Conservation (phyloP, 1,140 invertebrate species). For the Bradynema listronoti region DNA sequence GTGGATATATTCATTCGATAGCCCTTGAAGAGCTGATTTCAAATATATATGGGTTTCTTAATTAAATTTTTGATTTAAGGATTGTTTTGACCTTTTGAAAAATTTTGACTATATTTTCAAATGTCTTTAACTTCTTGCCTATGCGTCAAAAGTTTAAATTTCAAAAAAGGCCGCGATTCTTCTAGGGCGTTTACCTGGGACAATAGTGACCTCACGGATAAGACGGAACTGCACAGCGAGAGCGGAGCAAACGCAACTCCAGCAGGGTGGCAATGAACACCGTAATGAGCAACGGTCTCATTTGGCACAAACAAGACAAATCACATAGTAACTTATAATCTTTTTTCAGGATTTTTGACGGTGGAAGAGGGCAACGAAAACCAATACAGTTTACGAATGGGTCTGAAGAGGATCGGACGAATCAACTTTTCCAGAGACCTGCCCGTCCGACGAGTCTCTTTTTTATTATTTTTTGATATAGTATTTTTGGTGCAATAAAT, state of each 20-base stretch:
- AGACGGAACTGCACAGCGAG: constrained; percentile 49
- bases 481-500: constrained; percentile 7
- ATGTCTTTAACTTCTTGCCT: too few relatives aligned
- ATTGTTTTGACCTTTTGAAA: too few relatives aligned
- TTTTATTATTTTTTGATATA: too few relatives aligned
- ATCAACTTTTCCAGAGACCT: constrained; percentile 56
- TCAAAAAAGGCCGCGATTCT: too few relatives aligned
- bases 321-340: not conserved
- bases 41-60: too few relatives aligned
- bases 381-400: constrained; percentile 42
- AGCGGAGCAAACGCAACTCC: constrained; percentile 40
- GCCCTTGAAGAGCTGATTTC: too few relatives aligned
- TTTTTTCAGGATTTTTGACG: constrained; percentile 46
- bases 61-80: too few relatives aligned
- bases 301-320: too few relatives aligned
- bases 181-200: constrained; percentile 56
- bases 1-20: too few relatives aligned
- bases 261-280: constrained; percentile 47
- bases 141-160: too few relatives aligned
- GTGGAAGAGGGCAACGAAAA: constrained; percentile 46
- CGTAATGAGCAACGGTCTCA: constrained; percentile 57
- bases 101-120: too few relatives aligned
- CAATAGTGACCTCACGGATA: constrained; percentile 50
- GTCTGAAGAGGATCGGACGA: constrained; percentile 46
- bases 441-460: constrained; percentile 49